A percentile compares a stretch with the other conserved stretches of the same genome.
Evolutionary conservation across 2,888 invertebrate genomes (phyloP).

Genomic region (Micropterix aruncella): DNA sequence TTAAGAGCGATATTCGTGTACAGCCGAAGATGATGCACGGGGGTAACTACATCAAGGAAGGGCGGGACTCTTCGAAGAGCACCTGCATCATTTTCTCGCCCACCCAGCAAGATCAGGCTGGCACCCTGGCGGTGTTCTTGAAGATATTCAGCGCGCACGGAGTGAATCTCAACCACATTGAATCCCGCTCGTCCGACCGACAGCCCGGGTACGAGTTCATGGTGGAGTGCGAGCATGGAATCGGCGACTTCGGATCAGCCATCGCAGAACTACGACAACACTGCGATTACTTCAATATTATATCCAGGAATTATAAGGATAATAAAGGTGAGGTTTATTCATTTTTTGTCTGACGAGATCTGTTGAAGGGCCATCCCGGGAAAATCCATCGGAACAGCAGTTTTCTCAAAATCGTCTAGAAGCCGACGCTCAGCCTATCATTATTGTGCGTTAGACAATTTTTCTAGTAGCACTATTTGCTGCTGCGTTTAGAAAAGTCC

Average conservation of each 20-base stretch:
- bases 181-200: conserved; percentile 59
- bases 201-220: conserved; percentile 83
- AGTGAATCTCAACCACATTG: conserved; percentile 85
- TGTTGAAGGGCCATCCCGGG: neutral
- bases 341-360: neutral
- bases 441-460: too few species aligned
- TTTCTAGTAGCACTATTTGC: too few species aligned
- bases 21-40: conserved; percentile 72
- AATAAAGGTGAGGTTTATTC: conserved; percentile 42
- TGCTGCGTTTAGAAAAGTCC: too few species aligned
- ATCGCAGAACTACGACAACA: conserved; percentile 57
- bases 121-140: conserved; percentile 76
- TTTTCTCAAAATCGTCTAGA: neutral
- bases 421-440: too few species aligned
- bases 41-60: conserved; percentile 73
- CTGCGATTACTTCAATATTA: conserved; percentile 73
- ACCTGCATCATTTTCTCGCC: conserved; percentile 82
- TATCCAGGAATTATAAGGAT: conserved; percentile 76
- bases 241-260: conserved; percentile 60
- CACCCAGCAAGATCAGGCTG: conserved; percentile 62
- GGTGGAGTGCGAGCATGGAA: conserved; percentile 73
- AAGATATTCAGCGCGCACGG: conserved; percentile 71
- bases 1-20: too few species aligned
- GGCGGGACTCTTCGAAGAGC: conserved; percentile 58
- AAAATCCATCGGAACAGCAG: neutral